Percentiles rank a stretch among this genome's conserved stretches.
These are phyloP conservation scores for Hirtodrosophila trivittata DNA, from an alignment of 2,888 invertebrate genomes.

Conservation along the genomic window DNA sequence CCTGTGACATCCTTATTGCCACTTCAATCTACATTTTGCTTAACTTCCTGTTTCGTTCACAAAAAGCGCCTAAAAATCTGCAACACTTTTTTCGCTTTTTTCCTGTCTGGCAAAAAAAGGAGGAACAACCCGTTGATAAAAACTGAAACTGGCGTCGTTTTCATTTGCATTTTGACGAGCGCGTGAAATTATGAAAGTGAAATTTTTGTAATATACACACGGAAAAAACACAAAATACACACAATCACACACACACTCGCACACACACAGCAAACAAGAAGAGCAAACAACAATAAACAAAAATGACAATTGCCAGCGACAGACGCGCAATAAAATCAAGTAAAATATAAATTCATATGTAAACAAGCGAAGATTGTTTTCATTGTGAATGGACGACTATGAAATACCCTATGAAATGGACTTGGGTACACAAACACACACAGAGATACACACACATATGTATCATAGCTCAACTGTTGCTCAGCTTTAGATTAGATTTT, in stretches of 20 bases:
- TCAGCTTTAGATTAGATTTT: no score
- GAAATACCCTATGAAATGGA: background rate
- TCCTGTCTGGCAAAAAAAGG: slow-evolving; percentile 31
- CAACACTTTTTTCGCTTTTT: slow-evolving; percentile 37
- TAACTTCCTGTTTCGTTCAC: no score
- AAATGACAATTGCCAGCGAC: slow-evolving; percentile 12
- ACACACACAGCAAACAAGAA: slow-evolving; percentile 5
- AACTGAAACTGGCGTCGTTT: no score
- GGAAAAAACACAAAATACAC: slow-evolving; percentile 15
- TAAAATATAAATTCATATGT: slow-evolving; percentile 44
- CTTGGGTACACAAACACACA: no score
- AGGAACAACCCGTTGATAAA: no score
- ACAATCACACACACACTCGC: slow-evolving; percentile 2
- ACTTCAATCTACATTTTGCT: slow-evolving; percentile 14
- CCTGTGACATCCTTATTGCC: slow-evolving; percentile 27
- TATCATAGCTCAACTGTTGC: no score
- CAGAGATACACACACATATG: no score
- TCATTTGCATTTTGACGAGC: slow-evolving; percentile 66
- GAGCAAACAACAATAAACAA: slow-evolving; percentile 5
- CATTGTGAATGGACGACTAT: background rate
- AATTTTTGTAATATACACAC: slow-evolving; percentile 28
- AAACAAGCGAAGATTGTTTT: slow-evolving; percentile 19
- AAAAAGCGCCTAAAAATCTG: slow-evolving; percentile 62
- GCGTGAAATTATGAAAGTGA: slow-evolving; percentile 59
- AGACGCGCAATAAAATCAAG: slow-evolving; percentile 55